Base-by-base conservation (phyloP, 2,797 vertebrate genomes). In the Enteromius mattozi region DNA sequence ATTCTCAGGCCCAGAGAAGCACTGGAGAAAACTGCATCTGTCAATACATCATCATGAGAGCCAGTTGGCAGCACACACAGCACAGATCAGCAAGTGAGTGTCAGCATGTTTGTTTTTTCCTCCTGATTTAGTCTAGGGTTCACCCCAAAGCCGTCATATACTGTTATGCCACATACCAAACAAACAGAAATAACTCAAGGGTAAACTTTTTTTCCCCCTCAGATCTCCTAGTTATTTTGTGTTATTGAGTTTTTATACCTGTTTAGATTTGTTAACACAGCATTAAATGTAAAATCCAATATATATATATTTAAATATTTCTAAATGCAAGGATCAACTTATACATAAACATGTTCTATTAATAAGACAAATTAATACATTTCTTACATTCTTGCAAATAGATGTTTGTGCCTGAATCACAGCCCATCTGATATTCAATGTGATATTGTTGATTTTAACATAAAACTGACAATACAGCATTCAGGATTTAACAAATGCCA, bases 1-100 rank as follows among this genome's bases (percentile, higher is more conserved):
- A 91, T 89, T 91, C 89, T 87, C 88, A 87, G 87, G 85, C 89
- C 88, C 89, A 87, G 63, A 10, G 88, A 16, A 89, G 87, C 87
- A 84, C 82, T n/a, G 84, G 84, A 90, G 89, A 89, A 89, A 89
- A 78, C 87, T 81, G 88, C 90, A 89, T 91, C 91, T 92, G 91
- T 93, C 94, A 93, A 93, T 94, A 92, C 92, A 92, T 94, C 92
- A 92, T 94, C 91, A 91, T 94, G 87, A 85, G 90, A 90, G 90
- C 88, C 92, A 92, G 86, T 92, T 94, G 91, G 92, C 93, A 89
- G 87, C 76, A 24, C 19, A 42, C 90, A 90, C 89, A 85, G 3
- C 88, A 83, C 88, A 91, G 89, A 92, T 91, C 76, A 78, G 76
- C 76, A 78, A 78, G 76, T 78, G 56, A 12, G 91, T 91, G 91